Evolutionary conservation across 2,888 invertebrate genomes (phyloP).

Genomic region (Eucera pruinosa): DNA sequence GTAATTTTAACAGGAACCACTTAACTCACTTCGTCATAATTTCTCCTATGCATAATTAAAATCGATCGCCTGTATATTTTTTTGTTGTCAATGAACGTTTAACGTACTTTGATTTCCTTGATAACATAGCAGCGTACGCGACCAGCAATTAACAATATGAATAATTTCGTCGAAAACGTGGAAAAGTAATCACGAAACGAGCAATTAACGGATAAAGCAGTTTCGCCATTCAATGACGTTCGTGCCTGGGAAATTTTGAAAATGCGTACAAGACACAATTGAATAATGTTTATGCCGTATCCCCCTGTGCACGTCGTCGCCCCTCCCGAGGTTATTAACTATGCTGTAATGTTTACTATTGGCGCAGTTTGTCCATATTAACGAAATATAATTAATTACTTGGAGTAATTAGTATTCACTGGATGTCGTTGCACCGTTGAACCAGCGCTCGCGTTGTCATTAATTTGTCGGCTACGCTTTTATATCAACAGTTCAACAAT

Average conservation of each 20-base stretch:
- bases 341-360: background rate
- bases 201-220: background rate
- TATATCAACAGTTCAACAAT: too few species aligned
- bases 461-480: slow-evolving; percentile 1
- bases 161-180: background rate
- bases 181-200: background rate
- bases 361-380: slow-evolving; percentile 8
- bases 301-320: background rate
- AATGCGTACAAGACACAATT: background rate
- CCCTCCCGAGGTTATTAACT: slow-evolving; percentile 35
- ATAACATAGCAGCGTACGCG: background rate
- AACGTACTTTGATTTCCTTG: too few species aligned
- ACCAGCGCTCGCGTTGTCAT: background rate
- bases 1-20: too few species aligned
- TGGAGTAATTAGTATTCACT: slow-evolving; percentile 19
- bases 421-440: background rate
- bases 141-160: background rate
- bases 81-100: too few species aligned
- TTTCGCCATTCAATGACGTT: background rate
- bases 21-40: too few species aligned
- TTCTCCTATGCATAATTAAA: too few species aligned
- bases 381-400: slow-evolving; percentile 30
- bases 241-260: background rate
- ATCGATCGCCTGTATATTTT: too few species aligned
- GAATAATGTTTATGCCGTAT: slow-evolving; percentile 6